Conservation (phyloP, 1,140 invertebrate species). For the Macrosteles quadrilineatus region DNA sequence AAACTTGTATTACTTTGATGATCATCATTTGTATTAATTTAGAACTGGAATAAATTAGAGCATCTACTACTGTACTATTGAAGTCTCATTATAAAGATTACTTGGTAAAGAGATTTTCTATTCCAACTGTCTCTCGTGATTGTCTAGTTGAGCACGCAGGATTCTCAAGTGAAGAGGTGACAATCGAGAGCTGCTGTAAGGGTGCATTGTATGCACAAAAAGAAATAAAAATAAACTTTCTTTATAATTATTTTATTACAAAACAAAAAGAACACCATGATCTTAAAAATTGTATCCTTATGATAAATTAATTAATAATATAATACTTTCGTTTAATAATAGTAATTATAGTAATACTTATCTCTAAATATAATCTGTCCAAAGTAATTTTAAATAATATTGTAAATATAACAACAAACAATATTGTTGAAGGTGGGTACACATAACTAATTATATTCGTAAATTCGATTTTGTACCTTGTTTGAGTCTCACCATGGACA, state of each 20-base stretch:
- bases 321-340: conserved; percentile 28
- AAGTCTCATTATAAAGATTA: too few species aligned
- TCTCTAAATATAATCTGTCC: conserved; percentile 29
- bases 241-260: conserved; percentile 31
- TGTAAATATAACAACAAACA: conserved; percentile 17
- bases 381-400: conserved; percentile 23
- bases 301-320: conserved; percentile 30
- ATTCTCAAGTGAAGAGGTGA: too few species aligned
- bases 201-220: not conserved
- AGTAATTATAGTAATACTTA: conserved; percentile 24
- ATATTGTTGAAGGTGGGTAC: conserved; percentile 1
- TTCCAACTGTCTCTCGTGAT: too few species aligned
- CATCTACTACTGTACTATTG: too few species aligned
- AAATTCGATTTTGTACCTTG: conserved; percentile 25
- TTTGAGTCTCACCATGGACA: conserved; percentile 7
- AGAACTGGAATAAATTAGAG: too few species aligned
- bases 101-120: too few species aligned
- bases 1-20: too few species aligned
- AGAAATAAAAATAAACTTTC: conserved; percentile 12
- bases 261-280: conserved; percentile 31
- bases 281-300: conserved; percentile 30
- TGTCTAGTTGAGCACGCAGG: too few species aligned
- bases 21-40: too few species aligned
- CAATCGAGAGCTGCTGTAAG: not conserved
- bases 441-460: conserved; percentile 12